Conservation (phyloP, 2,113 vertebrate genomes). For the Chionis minor region DNA sequence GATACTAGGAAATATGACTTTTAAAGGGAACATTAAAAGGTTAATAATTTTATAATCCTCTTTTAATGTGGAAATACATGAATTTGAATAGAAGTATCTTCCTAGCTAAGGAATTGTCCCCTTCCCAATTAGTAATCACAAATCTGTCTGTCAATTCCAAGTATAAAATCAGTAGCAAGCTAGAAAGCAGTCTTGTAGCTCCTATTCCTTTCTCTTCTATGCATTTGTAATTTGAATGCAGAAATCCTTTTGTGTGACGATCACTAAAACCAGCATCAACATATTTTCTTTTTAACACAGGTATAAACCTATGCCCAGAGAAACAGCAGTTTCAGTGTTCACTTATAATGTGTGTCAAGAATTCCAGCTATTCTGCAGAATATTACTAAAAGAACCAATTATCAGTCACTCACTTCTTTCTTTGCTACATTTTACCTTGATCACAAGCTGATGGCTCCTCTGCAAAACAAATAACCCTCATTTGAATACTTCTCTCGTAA, state of each 20-base stretch:
- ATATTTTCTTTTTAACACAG: background rate
- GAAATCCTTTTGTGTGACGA: background rate
- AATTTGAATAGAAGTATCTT: slow-evolving; percentile 11
- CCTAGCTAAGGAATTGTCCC: background rate
- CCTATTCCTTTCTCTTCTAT: background rate
- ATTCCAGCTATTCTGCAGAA: background rate
- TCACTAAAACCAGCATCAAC: background rate
- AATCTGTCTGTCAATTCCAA: background rate
- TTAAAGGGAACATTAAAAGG: background rate
- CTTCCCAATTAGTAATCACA: slow-evolving; percentile 28
- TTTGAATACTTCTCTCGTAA: background rate
- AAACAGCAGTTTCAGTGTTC: background rate
- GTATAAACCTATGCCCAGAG: background rate
- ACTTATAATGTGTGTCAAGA: background rate
- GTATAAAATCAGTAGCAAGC: background rate
- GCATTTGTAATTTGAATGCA: slow-evolving; percentile 1
- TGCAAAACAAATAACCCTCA: background rate
- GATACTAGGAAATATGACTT: background rate
- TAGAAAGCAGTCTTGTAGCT: background rate
- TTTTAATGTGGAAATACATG: background rate
- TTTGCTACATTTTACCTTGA: background rate
- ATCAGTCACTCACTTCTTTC: background rate
- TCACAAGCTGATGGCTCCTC: background rate
- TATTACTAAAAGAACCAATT: background rate
- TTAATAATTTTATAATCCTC: background rate